Evolutionary conservation across 2,113 vertebrate genomes (phyloP).

Genomic region (Ancistrus triradiatus): DNA sequence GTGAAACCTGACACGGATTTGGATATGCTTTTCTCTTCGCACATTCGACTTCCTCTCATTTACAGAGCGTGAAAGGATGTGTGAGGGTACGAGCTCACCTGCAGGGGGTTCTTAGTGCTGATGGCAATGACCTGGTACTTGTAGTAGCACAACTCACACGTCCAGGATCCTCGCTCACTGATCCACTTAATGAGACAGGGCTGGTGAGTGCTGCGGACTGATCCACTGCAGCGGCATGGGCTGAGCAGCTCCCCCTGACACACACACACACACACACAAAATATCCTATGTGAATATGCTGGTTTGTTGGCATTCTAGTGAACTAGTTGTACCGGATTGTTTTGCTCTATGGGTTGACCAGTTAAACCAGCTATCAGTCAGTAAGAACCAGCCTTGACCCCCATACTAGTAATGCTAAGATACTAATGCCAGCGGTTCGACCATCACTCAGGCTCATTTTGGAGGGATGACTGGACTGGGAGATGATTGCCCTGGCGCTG

Average conservation of each 20-base stretch:
- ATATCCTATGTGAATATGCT: neutral
- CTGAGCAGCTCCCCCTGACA: constrained; percentile 93
- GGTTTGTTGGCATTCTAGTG: neutral
- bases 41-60: neutral
- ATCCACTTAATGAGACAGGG: constrained; percentile 99
- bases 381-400: too few species aligned
- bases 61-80: neutral
- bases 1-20: neutral
- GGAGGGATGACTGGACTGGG: too few species aligned
- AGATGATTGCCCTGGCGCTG: too few species aligned
- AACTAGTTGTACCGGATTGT: too few species aligned
- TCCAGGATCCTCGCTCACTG: constrained; percentile 96
- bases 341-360: too few species aligned
- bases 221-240: constrained; percentile 92
- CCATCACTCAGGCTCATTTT: too few species aligned
- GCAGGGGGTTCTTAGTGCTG: constrained; percentile 98
- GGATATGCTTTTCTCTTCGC: neutral
- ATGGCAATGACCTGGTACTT: constrained; percentile 99
- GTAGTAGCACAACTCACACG: constrained; percentile 98
- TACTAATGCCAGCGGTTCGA: too few species aligned
- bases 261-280: constrained; percentile 30
- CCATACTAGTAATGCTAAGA: too few species aligned
- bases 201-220: constrained; percentile 95
- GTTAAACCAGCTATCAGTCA: too few species aligned
- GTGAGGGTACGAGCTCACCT: constrained; percentile 70